Base-by-base conservation (phyloP, 2,888 invertebrate genomes). In the Julus scanicus region DNA sequence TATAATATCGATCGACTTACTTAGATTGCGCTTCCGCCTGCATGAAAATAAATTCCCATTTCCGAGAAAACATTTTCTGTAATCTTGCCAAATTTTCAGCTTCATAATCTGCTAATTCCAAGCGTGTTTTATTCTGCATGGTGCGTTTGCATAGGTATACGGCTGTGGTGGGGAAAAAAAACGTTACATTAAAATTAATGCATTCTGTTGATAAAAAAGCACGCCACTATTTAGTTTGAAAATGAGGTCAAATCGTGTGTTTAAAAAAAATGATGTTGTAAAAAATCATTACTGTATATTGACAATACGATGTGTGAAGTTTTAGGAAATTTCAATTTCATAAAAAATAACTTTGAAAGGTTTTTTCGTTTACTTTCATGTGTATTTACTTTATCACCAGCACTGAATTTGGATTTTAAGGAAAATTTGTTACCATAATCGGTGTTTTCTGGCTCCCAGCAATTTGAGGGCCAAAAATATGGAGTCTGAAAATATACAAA, bases 41-140 rank as follows among this genome's bases (percentile, higher is more conserved):
- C 99, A 99, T 99, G 93, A 98, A 99, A 91, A 99, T 99, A 92
- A 99, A 99, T 93, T 99, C 99, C 99, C 99, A 99, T 92, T 99
- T 99, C 89, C 99, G 94, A 20, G 98, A 98, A 93, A 99, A 99
- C 97, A 99, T 98, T 93, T 99, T 99, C 94, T 99, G 99, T 86
- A 99, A 93, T 88, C 98, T 94, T 1, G 99, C 99, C 89, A 99
- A 93, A 91, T 99, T 99, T 92, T 99, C 99, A 0, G 99, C 99
- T 92, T 99, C 99, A 92, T 99, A 99, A 92, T 99, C 99, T 0
- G 99, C 99, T 91, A 99, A 93, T 92, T 99, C 99, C 90, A 99
- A 93, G 17, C 99, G 95, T 0, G 99, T 98, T 92, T 99, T 99
- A 93, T 99, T 99, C 94, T 99, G 99, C 99, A 99, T 99, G 29